Evolutionary conservation across 2,797 vertebrate genomes (phyloP).

Genomic region (Neosilurus mollespiculum): DNA sequence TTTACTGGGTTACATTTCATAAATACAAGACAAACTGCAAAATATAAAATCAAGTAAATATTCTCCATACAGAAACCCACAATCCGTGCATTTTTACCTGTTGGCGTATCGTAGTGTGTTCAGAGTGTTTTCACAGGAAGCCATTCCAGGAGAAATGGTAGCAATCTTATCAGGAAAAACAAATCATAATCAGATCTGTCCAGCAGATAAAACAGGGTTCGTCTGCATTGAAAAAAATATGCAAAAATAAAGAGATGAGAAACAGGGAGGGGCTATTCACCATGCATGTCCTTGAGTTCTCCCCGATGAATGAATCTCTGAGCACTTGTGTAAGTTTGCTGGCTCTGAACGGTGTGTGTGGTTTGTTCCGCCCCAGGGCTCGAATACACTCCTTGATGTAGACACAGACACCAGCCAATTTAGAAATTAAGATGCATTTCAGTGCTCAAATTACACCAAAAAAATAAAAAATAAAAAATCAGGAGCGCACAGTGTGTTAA

Average conservation of each 20-base stretch:
- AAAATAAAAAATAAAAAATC: background rate
- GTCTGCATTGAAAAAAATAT: background rate
- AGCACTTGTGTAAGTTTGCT: slow-evolving; percentile 98
- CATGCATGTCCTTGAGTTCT: slow-evolving; percentile 98
- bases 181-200: background rate
- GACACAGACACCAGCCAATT: slow-evolving; percentile 37
- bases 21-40: background rate
- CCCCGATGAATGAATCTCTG: slow-evolving; percentile 97
- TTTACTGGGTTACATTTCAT: background rate
- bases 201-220: background rate
- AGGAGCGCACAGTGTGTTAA: background rate
- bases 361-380: slow-evolving; percentile 94
- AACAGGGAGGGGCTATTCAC: slow-evolving; percentile 66
- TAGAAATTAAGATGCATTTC: background rate
- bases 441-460: background rate
- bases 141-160: slow-evolving; percentile 98
- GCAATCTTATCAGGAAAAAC: slow-evolving; percentile 78
- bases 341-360: slow-evolving; percentile 95
- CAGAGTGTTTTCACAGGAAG: slow-evolving; percentile 97
- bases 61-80: background rate
- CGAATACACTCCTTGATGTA: slow-evolving; percentile 88
- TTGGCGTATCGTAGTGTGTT: slow-evolving; percentile 98
- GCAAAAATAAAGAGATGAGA: background rate
- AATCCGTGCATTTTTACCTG: slow-evolving; percentile 77
- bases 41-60: background rate